phyloP scores from a whole-genome alignment of 2,888 invertebrate genomes.

The Ptilodon capucinus region DNA sequence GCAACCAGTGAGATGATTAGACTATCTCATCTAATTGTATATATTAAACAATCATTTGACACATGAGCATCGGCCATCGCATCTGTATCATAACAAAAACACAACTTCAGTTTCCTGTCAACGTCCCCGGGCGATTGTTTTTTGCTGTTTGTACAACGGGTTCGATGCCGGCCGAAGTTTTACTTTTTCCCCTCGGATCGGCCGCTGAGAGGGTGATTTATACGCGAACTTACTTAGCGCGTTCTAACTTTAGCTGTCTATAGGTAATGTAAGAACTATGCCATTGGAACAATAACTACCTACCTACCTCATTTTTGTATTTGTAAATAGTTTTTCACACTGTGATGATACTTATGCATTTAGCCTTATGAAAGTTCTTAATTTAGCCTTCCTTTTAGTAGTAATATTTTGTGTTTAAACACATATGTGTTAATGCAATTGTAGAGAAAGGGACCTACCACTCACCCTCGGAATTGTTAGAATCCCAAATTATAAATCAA shows the following conservation, averaged over 20 bases:
- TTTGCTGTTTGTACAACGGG: constrained; percentile 35
- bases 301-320: not conserved
- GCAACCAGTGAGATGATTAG: too few species aligned
- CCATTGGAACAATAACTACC: not conserved
- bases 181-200: constrained; percentile 37
- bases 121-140: constrained; percentile 22
- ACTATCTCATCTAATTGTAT: too few species aligned
- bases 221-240: constrained; percentile 31
- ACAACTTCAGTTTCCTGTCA: constrained; percentile 15
- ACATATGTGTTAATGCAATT: too few species aligned
- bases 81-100: constrained; percentile 13
- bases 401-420: too few species aligned
- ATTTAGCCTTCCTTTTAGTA: too few species aligned
- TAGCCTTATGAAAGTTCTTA: too few species aligned
- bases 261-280: constrained; percentile 5
- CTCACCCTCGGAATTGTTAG: too few species aligned
- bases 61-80: not conserved
- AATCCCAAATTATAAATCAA: too few species aligned
- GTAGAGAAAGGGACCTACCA: too few species aligned
- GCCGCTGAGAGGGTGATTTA: constrained; percentile 41
- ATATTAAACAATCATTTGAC: too few species aligned
- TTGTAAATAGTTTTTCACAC: too few species aligned
- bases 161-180: constrained; percentile 29
- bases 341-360: too few species aligned
- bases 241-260: constrained; percentile 18